phyloP scores from a whole-genome alignment of 2,797 vertebrate species.

The Numenius phaeopus region DNA sequence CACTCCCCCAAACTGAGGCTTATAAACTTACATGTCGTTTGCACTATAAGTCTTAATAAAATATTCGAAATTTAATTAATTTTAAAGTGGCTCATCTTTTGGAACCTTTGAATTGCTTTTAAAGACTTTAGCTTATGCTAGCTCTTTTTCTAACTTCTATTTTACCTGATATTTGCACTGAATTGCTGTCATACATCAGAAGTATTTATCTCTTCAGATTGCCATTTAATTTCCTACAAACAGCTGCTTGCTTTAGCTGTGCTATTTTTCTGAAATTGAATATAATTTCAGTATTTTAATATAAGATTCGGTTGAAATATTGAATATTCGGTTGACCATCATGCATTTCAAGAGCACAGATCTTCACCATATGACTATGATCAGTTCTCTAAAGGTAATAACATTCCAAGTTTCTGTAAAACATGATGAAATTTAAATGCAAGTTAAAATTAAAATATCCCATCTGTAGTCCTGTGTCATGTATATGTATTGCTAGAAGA shows the following conservation, averaged over 20 bases:
- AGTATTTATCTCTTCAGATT: constrained; percentile 66
- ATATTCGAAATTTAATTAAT: background rate
- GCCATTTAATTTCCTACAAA: constrained; percentile 59
- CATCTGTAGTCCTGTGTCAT: background rate
- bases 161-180: background rate
- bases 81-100: background rate
- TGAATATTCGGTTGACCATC: constrained; percentile 27
- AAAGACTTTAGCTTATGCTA: background rate
- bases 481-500: background rate
- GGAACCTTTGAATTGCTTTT: background rate
- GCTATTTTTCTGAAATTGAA: constrained; percentile 61
- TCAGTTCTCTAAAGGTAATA: background rate
- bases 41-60: background rate
- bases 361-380: background rate
- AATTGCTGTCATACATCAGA: constrained; percentile 49
- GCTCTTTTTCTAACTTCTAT: background rate
- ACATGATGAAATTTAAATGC: constrained; percentile 7
- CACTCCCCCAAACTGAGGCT: background rate
- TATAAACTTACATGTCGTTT: background rate
- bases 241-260: constrained; percentile 62
- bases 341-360: constrained; percentile 13
- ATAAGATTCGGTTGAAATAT: background rate
- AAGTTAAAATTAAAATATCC: background rate
- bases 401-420: background rate
- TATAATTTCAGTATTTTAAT: constrained; percentile 50